Percentiles rank a stretch among this genome's conserved stretches.
Evolutionary conservation across 2,113 vertebrate species (phyloP).

Genomic region (Hippopotamus amphibius): DNA sequence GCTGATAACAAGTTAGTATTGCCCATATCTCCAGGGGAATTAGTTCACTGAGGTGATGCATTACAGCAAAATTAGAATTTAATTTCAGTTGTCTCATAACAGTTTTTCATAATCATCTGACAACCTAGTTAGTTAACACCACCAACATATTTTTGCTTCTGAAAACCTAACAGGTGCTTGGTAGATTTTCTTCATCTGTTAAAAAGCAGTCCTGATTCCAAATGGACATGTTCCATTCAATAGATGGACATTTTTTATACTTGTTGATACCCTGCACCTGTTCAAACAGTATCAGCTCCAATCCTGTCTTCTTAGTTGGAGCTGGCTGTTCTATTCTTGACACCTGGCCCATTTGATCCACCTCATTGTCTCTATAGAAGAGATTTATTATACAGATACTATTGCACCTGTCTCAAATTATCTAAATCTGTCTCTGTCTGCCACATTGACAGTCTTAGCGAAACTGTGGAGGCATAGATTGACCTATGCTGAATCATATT

Average conservation of each 20-base stretch:
- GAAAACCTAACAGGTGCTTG: slow-evolving; percentile 83
- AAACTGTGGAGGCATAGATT: neutral
- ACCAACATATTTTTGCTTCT: slow-evolving; percentile 63
- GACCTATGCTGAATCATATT: neutral
- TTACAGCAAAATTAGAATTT: slow-evolving; percentile 41
- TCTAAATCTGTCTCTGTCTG: slow-evolving; percentile 61
- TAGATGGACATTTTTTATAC: slow-evolving; percentile 48
- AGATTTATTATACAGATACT: slow-evolving; percentile 68
- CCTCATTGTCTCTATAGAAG: slow-evolving; percentile 49
- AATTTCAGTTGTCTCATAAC: slow-evolving; percentile 63
- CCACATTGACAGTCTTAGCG: neutral
- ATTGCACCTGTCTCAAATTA: slow-evolving; percentile 70
- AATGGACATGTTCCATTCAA: slow-evolving; percentile 72
- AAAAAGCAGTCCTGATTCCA: slow-evolving; percentile 69
- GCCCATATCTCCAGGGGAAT: neutral
- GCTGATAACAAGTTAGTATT: neutral
- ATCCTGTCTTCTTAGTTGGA: neutral
- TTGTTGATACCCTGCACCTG: slow-evolving; percentile 71
- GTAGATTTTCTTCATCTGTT: slow-evolving; percentile 84
- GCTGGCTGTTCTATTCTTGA: slow-evolving; percentile 67
- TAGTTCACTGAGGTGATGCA: neutral
- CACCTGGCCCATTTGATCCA: slow-evolving; percentile 79
- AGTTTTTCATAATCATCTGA: slow-evolving; percentile 58
- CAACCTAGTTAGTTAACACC: slow-evolving; percentile 72
- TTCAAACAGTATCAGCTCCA: slow-evolving; percentile 66